Base-by-base conservation (phyloP, 2,797 vertebrate genomes). In the Taenioides sp. region DNA sequence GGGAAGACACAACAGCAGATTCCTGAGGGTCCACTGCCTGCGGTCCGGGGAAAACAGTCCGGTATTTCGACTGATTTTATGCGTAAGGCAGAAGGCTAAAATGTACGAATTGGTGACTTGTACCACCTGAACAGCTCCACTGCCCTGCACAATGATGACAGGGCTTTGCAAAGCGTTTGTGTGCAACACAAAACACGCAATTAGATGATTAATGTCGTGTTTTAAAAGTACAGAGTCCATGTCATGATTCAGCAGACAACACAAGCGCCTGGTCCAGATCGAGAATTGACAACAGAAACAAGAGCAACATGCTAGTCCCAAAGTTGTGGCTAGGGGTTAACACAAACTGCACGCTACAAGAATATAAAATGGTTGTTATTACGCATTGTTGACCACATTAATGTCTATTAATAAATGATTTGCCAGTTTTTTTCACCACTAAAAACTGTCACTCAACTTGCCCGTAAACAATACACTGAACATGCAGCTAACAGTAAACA, bases 1-100 rank as follows among this genome's bases (percentile, higher is more conserved):
- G 68, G 47, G 75, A 76, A 93, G 93, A 93, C 93, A 92, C 2
- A 93, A 94, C 91, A 93, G 78, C 71, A 72, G 80, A 92, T 93
- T 94, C 91, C 90, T 87, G 72, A 82, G 79, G 87, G 85, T 86
- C 81, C 87, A 83, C 88, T 70, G 78, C 77, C 80, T 61, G 68
- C 73, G 66, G 75, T 87, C 92, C 87, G 86, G 89, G 86, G 82
- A 83, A 86, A 90, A 89, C 75, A 80, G 76, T 77, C 71, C 80
- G 80, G 73, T 40, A 74, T 88, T 79, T 80, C 67, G 69, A 87
- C 84, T 73, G 82, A 50, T 72, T 70, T 83, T 55, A 80, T 16
- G 62, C 72, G 59, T 63, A 70, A 31, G 47, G 7, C 55, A 65
- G 79, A 59, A 77, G 80, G 6, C 20, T 52, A 71, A 27, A 34